A percentile compares a stretch with the other conserved stretches of the same genome.
Conservation (phyloP, 64 coral and sea anemone species). For the Anthopleura sola region DNA sequence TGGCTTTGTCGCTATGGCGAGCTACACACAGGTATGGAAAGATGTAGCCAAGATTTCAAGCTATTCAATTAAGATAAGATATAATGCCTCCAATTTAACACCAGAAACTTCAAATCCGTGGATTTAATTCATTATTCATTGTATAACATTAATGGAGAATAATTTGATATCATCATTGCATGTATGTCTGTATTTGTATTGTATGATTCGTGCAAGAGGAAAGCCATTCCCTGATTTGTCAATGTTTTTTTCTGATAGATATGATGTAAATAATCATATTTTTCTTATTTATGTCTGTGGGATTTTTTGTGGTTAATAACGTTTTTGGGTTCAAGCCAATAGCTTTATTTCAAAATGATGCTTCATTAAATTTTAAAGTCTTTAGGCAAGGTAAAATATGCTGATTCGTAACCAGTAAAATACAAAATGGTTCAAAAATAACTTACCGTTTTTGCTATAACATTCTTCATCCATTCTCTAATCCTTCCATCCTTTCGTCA, state of each 20-base stretch:
- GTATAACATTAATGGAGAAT: not conserved
- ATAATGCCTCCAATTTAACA: not conserved
- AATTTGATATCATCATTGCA: not conserved
- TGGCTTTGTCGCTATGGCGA: constrained; percentile 12
- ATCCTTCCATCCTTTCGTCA: no score
- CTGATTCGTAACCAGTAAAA: not conserved
- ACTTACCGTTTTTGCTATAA: not conserved
- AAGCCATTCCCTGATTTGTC: not conserved
- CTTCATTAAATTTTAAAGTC: not conserved
- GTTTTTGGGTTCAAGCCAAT: not conserved
- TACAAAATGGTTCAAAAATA: no score
- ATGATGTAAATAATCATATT: not conserved
- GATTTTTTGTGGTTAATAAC: not conserved
- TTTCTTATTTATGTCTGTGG: not conserved
- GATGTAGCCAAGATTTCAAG: not conserved
- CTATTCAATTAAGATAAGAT: not conserved
- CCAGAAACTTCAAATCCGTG: not conserved
- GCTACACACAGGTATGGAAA: not conserved
- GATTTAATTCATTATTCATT: not conserved
- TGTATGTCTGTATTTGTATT: not conserved
- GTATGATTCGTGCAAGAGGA: not conserved
- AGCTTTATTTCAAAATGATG: not conserved
- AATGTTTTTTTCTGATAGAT: not conserved
- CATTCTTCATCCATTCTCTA: not conserved
- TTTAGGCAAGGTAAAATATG: not conserved